A percentile compares a stretch with the other conserved stretches of the same genome.
These are phyloP conservation scores for Teleopsis dalmanni DNA, from an alignment of 1,140 invertebrate genomes.

Conservation along the genomic window DNA sequence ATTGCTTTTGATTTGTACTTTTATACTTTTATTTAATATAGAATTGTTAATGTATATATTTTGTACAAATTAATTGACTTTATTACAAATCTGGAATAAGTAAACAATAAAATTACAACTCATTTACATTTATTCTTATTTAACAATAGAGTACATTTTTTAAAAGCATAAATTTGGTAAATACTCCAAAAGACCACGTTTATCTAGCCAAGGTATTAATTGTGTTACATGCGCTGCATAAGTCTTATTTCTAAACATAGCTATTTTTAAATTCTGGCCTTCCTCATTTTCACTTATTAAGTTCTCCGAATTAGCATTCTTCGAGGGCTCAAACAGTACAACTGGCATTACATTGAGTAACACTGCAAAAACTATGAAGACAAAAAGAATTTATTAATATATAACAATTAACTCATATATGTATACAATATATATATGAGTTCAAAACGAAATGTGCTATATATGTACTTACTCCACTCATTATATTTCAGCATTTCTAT, in stretches of 20 bases:
- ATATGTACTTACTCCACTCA: constrained; percentile 25
- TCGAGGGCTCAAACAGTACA: constrained; percentile 11
- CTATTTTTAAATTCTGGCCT: constrained; percentile 9
- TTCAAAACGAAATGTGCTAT: background rate
- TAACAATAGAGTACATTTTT: too few relatives aligned
- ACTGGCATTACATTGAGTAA: constrained; percentile 20
- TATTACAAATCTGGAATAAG: too few relatives aligned
- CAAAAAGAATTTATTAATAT: background rate
- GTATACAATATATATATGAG: background rate
- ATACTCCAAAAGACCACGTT: constrained; percentile 27
- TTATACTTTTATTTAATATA: too few relatives aligned
- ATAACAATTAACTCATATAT: background rate
- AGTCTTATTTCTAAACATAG: background rate
- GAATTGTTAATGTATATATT: too few relatives aligned
- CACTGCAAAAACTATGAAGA: constrained; percentile 17
- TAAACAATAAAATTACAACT: too few relatives aligned
- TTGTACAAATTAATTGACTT: too few relatives aligned
- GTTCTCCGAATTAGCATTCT: constrained; percentile 24
- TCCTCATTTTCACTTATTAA: constrained; percentile 16
- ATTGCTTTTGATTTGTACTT: too few relatives aligned
- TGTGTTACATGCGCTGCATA: constrained; percentile 17
- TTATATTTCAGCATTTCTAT: constrained; percentile 16
- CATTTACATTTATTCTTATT: too few relatives aligned
- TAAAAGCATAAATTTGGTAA: too few relatives aligned
- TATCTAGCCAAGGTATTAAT: constrained; percentile 29